Conservation (phyloP, 23 tunicate species). For the Corella eumyota region DNA sequence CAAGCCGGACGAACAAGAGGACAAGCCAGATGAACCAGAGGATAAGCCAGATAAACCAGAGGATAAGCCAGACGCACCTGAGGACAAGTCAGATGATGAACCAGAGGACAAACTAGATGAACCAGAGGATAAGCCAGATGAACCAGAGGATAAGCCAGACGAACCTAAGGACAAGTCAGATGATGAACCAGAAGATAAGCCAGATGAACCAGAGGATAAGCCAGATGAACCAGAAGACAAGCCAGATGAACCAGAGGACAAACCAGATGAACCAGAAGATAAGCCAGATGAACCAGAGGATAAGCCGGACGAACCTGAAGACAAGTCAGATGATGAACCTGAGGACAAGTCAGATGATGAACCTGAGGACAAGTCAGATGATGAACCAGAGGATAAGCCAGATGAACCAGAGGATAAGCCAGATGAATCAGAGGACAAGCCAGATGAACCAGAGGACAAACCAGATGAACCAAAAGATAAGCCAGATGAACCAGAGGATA, state of each 20-base stretch:
- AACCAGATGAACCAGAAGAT: not conserved
- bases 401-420: conserved; percentile 1
- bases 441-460: conserved; percentile 1
- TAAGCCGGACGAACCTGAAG: conserved; percentile 4
- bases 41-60: conserved; percentile 7
- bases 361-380: not conserved
- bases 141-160: not conserved
- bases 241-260: not conserved
- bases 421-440: conserved; percentile 2
- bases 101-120: conserved; percentile 1
- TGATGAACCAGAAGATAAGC: conserved; percentile 5
- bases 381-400: conserved; percentile 7
- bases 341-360: conserved; percentile 5
- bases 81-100: not conserved
- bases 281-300: conserved; percentile 5
- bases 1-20: not conserved
- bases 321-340: conserved; percentile 2
- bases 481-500: conserved; percentile 5
- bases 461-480: conserved; percentile 1
- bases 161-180: conserved; percentile 2
- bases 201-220: not conserved
- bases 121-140: conserved; percentile 5
- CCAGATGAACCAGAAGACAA: not conserved
- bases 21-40: conserved; percentile 7
- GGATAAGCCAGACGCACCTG: conserved; percentile 2